These are phyloP conservation scores for Ceramica pisi DNA, from an alignment of 2,888 invertebrate genomes.

Conservation along the genomic window DNA sequence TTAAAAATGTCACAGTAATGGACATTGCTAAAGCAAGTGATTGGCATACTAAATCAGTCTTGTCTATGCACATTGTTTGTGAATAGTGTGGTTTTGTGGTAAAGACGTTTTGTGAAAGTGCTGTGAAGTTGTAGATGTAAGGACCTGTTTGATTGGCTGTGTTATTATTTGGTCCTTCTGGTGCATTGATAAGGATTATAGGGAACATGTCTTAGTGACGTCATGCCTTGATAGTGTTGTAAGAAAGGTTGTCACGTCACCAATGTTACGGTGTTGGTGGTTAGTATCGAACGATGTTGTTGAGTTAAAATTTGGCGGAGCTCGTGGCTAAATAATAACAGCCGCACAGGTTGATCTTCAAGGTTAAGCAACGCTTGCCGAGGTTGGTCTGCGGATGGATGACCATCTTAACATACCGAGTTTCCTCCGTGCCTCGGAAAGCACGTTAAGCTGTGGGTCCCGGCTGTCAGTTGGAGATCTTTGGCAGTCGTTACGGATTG, in stretches of 20 bases:
- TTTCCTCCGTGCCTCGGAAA: too few species aligned
- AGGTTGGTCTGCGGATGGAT: too few species aligned
- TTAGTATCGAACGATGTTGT: background rate
- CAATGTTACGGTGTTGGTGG: constrained; percentile 34
- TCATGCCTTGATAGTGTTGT: background rate
- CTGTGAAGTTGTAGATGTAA: background rate
- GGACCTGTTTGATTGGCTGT: constrained; percentile 4
- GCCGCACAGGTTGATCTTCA: too few species aligned
- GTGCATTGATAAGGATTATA: background rate
- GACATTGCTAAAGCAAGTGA: constrained; percentile 41
- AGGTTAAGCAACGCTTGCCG: too few species aligned
- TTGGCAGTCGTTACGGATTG: too few species aligned
- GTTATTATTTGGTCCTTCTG: background rate
- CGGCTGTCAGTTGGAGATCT: too few species aligned
- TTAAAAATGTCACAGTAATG: constrained; percentile 56
- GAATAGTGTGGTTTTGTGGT: constrained; percentile 37
- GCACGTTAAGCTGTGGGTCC: too few species aligned
- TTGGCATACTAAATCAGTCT: constrained; percentile 51
- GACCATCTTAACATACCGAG: too few species aligned
- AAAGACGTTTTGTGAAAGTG: constrained; percentile 22
- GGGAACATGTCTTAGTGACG: constrained; percentile 1
- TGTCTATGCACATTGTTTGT: constrained; percentile 9
- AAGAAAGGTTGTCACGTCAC: background rate
- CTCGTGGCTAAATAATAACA: too few species aligned
- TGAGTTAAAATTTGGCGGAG: too few species aligned